A percentile compares a stretch with the other conserved stretches of the same genome.
phyloP scores from a whole-genome alignment of 2,797 vertebrate species.

The Melanogrammus aeglefinus region DNA sequence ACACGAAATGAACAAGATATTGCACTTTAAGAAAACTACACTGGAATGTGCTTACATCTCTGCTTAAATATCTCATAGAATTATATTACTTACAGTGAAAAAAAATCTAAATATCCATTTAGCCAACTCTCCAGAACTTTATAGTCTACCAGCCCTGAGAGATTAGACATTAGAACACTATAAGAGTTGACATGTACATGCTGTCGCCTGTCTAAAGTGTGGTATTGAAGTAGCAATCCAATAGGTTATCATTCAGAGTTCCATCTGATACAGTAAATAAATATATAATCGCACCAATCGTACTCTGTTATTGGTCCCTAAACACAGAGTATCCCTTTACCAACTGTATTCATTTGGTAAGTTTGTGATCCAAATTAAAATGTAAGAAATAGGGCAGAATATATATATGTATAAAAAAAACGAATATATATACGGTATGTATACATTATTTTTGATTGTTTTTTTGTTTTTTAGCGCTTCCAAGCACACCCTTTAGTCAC shows the following conservation, averaged over 20 bases:
- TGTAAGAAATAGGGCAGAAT: slow-evolving; percentile 31
- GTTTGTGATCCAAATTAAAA: slow-evolving; percentile 36
- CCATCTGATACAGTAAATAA: slow-evolving; percentile 16
- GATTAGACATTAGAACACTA: slow-evolving; percentile 38
- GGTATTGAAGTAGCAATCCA: slow-evolving; percentile 32
- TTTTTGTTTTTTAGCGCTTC: slow-evolving; percentile 26
- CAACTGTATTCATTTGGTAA: slow-evolving; percentile 30
- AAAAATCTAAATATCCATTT: slow-evolving; percentile 61
- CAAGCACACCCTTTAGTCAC: slow-evolving; percentile 41
- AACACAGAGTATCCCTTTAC: slow-evolving; percentile 30
- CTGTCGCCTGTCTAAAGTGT: slow-evolving; percentile 38
- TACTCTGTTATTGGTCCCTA: slow-evolving; percentile 67
- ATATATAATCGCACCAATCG: slow-evolving; percentile 38
- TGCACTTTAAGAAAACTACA: slow-evolving; percentile 72
- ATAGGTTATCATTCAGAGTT: slow-evolving; percentile 4
- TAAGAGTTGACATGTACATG: slow-evolving; percentile 31
- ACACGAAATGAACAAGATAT: slow-evolving; percentile 65
- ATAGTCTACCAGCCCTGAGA: slow-evolving; percentile 62
- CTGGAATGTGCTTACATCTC: slow-evolving; percentile 62
- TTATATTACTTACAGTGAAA: slow-evolving; percentile 42
- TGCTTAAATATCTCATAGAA: slow-evolving; percentile 63
- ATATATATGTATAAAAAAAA: not conserved
- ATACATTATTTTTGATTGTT: not conserved
- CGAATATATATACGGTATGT: slow-evolving; percentile 8
- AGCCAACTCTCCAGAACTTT: slow-evolving; percentile 44